These are phyloP conservation scores for Leptocoma aspasia DNA, from an alignment of 2,113 vertebrate genomes.

Conservation along the genomic window DNA sequence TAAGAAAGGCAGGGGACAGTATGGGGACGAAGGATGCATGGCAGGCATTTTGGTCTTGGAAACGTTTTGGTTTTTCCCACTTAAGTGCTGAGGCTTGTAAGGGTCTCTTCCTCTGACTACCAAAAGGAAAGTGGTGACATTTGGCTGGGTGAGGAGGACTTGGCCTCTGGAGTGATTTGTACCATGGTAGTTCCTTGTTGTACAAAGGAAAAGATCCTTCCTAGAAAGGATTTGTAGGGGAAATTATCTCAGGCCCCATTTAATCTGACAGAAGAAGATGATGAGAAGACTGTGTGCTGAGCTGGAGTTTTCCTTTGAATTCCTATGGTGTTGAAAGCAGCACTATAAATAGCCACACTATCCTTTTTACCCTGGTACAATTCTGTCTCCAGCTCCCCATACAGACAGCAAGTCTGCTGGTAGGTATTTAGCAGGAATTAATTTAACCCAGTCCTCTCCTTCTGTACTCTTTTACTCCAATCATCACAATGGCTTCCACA, in stretches of 20 bases:
- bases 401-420: constrained; percentile 32
- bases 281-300: constrained; percentile 51
- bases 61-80: not conserved
- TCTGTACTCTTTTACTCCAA: not conserved
- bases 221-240: not conserved
- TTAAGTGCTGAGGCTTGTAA: not conserved
- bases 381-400: constrained; percentile 17
- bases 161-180: not conserved
- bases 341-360: constrained; percentile 52
- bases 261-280: constrained; percentile 53
- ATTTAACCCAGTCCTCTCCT: constrained; percentile 49
- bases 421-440: constrained; percentile 56
- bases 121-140: not conserved
- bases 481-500: not conserved
- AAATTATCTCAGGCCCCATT: constrained; percentile 14
- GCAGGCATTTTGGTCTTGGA: too few relatives aligned
- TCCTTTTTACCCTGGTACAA: constrained; percentile 46
- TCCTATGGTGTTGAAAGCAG: constrained; percentile 46
- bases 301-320: constrained; percentile 59
- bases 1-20: not conserved
- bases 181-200: not conserved
- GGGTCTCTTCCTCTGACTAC: not conserved
- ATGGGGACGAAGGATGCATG: not conserved
- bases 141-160: not conserved
- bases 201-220: not conserved